A percentile compares a stretch with the other conserved stretches of the same genome.
Conservation (phyloP, 2,113 vertebrate species). For the Tachysurus fulvidraco region DNA sequence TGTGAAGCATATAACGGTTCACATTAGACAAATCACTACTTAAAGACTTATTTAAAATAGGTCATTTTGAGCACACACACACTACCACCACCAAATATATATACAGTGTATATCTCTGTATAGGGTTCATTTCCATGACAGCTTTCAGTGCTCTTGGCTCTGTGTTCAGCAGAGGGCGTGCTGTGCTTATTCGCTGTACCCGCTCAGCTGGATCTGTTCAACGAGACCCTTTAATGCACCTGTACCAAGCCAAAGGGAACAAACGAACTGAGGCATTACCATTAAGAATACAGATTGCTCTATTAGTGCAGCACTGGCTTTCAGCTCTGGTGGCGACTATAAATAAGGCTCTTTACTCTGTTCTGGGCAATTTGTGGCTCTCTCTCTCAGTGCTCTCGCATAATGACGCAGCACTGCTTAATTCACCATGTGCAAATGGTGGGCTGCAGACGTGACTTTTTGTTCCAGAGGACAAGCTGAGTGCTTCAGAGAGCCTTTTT, state of each 20-base stretch:
- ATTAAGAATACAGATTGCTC: constrained; percentile 78
- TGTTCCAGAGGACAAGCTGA: constrained; percentile 53
- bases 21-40: background rate
- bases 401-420: constrained; percentile 69
- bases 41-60: background rate
- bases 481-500: constrained; percentile 40
- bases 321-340: constrained; percentile 64
- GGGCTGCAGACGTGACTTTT: constrained; percentile 46
- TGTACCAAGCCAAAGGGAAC: constrained; percentile 75
- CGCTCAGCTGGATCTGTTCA: constrained; percentile 59
- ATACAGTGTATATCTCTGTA: too few species aligned
- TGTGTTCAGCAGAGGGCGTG: constrained; percentile 68
- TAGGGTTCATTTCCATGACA: background rate
- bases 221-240: constrained; percentile 71
- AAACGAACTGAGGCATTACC: constrained; percentile 73
- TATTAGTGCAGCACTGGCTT: constrained; percentile 72
- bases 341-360: constrained; percentile 71
- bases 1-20: background rate
- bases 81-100: too few species aligned
- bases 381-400: constrained; percentile 61
- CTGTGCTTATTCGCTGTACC: constrained; percentile 32
- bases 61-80: too few species aligned
- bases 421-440: constrained; percentile 62
- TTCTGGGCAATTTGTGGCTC: constrained; percentile 68
- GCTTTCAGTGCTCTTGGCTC: background rate